Evolutionary conservation across 2,113 vertebrate genomes (phyloP).

Genomic region (Leptocoma aspasia): DNA sequence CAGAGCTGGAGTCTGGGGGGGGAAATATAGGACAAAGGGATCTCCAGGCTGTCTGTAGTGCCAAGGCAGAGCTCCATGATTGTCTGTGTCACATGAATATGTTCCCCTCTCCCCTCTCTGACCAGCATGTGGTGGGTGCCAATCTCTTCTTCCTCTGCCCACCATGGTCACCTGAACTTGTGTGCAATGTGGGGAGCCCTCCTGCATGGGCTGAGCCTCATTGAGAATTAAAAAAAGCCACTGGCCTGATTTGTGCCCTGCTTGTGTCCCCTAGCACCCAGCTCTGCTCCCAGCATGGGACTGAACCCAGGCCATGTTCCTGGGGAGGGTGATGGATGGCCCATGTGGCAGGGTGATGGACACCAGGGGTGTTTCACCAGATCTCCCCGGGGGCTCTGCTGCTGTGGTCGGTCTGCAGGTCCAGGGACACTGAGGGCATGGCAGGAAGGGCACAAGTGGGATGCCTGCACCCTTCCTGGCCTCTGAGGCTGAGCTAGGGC

Average conservation of each 20-base stretch:
- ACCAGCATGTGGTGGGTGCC: not conserved
- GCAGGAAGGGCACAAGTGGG: not conserved
- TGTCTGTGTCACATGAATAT: not conserved
- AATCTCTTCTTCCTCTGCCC: not conserved
- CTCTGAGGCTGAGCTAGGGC: not conserved
- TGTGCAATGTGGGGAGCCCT: not conserved
- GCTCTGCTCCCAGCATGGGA: not conserved
- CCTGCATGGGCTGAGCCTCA: not conserved
- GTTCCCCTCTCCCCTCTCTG: not conserved
- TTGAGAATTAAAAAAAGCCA: not conserved
- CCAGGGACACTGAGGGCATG: fast-evolving
- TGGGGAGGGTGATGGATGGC: fast-evolving
- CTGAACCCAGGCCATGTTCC: not conserved
- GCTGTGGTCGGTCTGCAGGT: fast-evolving
- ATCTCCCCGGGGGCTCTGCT: not conserved
- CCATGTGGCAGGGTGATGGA: not conserved
- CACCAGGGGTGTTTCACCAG: not conserved
- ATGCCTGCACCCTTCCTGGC: not conserved
- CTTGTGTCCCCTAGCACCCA: not conserved
- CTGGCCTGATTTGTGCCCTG: not conserved
- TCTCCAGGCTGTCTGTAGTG: not conserved
- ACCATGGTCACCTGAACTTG: fast-evolving
- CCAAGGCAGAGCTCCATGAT: not conserved
- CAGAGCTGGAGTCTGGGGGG: not conserved
- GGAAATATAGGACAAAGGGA: not conserved